Percentiles rank a stretch among this genome's conserved stretches.
Conservation (phyloP, 64 coral and sea anemone species). For the Trachythela sp. region DNA sequence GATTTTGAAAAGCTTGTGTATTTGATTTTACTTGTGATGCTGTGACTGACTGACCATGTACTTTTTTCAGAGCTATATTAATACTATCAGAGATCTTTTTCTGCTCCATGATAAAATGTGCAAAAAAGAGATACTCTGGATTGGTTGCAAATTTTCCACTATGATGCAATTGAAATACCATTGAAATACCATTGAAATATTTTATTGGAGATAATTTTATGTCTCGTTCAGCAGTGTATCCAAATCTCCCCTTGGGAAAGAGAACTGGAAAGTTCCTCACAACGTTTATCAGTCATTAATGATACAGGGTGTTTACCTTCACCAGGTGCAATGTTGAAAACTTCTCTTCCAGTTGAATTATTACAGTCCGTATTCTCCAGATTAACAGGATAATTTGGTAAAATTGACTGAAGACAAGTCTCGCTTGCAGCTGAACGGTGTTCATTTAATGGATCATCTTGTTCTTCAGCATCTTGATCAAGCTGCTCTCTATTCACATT, state of each 20-base stretch:
- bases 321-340: constrained; percentile 2
- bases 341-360: background rate
- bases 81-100: background rate
- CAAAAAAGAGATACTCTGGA: background rate
- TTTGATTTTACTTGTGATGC: constrained; percentile 11
- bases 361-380: too few species aligned
- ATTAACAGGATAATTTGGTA: background rate
- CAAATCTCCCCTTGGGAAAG: background rate
- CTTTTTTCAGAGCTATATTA: background rate
- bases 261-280: background rate
- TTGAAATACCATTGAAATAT: background rate
- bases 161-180: background rate
- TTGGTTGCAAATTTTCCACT: background rate
- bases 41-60: background rate
- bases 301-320: background rate
- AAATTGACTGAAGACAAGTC: background rate
- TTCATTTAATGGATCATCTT: constrained; percentile 12
- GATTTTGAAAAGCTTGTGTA: background rate
- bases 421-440: background rate
- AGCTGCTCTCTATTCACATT: background rate
- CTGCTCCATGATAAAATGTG: background rate
- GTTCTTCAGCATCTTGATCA: constrained; percentile 13
- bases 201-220: constrained; percentile 1
- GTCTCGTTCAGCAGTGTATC: background rate
- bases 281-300: background rate